Evolutionary conservation across 1,140 invertebrate genomes (phyloP).

Genomic region (Sycophila sp.): DNA sequence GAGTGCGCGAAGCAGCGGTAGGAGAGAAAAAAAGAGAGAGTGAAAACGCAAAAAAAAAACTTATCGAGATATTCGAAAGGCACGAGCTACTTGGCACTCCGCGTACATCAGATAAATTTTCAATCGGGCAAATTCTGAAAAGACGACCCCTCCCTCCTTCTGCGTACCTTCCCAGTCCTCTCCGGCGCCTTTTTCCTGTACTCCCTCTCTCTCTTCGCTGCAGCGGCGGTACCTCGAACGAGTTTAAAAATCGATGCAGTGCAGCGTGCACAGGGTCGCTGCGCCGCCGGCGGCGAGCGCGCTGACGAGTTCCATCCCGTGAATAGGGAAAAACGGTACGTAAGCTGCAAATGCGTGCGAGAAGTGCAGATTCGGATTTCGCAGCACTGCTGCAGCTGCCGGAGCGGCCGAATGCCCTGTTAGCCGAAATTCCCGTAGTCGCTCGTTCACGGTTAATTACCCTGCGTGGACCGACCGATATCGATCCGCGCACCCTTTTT

Average conservation of each 20-base stretch:
- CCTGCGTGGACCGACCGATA: too few species aligned
- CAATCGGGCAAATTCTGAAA: constrained; percentile 61
- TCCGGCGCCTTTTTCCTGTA: background rate
- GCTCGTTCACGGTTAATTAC: too few species aligned
- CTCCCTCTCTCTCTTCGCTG: background rate
- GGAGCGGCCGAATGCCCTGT: background rate
- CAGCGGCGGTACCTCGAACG: constrained; percentile 42
- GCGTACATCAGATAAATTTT: constrained; percentile 59
- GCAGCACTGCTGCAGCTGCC: background rate
- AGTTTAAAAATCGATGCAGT: constrained; percentile 59
- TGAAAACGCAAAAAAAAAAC: constrained; percentile 17
- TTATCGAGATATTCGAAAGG: constrained; percentile 21
- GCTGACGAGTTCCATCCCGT: constrained; percentile 31
- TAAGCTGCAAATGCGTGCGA: constrained; percentile 19
- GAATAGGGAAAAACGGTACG: constrained; percentile 42
- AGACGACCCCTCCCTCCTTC: constrained; percentile 34
- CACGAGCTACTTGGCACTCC: constrained; percentile 47
- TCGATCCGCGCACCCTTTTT: too few species aligned
- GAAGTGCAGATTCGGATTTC: constrained; percentile 4
- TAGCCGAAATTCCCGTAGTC: too few species aligned
- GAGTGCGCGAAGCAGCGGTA: background rate
- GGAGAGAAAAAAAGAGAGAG: constrained; percentile 10
- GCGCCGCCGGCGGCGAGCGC: background rate
- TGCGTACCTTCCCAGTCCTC: background rate
- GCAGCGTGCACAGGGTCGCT: background rate